Evolutionary conservation across 2,888 invertebrate genomes (phyloP).

Genomic region (Cheilosia soror): DNA sequence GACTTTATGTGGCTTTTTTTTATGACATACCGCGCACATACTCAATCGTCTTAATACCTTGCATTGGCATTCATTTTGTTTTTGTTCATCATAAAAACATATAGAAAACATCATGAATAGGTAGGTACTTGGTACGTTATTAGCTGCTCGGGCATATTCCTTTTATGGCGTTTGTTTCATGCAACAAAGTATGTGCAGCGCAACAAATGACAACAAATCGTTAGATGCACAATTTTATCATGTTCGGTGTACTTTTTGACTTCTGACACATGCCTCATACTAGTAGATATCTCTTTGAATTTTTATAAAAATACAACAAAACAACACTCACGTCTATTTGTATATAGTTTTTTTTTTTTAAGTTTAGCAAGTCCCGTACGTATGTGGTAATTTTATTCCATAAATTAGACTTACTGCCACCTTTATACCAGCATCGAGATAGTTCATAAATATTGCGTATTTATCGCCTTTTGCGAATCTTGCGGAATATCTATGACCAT

Average conservation of each 20-base stretch:
- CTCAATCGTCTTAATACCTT: neutral
- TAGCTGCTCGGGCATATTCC: neutral
- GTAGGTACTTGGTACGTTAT: neutral
- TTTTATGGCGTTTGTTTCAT: neutral
- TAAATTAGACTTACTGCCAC: conserved; percentile 42
- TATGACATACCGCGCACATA: neutral
- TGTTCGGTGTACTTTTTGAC: conserved; percentile 7
- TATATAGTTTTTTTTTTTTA: neutral
- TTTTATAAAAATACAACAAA: neutral
- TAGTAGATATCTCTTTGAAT: neutral
- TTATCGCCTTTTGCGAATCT: conserved; percentile 38
- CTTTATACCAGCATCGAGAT: conserved; percentile 23
- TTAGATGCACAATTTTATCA: conserved; percentile 37
- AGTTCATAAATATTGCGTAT: conserved; percentile 52
- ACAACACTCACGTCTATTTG: neutral
- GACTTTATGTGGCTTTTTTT: conserved; percentile 10
- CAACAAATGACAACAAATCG: conserved; percentile 39
- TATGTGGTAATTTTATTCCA: conserved; percentile 39
- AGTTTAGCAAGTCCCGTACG: conserved; percentile 2
- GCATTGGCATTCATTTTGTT: neutral
- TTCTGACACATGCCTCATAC: conserved; percentile 14
- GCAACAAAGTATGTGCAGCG: conserved; percentile 21
- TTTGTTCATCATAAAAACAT: conserved; percentile 20
- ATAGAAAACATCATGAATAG: neutral
- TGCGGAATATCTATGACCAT: conserved; percentile 23